These are phyloP conservation scores for Tupaia tana DNA, from an alignment of 2,113 vertebrate genomes.

Conservation along the genomic window DNA sequence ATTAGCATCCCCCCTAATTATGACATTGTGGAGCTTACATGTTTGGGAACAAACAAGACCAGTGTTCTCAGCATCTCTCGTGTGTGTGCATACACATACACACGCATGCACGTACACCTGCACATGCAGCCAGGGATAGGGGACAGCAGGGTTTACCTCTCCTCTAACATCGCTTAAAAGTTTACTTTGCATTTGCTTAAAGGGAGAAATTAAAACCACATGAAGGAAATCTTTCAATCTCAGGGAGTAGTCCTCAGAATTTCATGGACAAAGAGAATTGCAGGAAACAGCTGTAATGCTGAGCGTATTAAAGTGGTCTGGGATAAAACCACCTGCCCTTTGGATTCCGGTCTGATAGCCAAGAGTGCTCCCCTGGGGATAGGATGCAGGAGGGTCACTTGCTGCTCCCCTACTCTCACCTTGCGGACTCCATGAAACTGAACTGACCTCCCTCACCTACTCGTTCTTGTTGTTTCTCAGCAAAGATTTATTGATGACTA, in stretches of 20 bases:
- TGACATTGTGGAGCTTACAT: slow-evolving; percentile 82
- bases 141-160: neutral
- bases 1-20: slow-evolving; percentile 87
- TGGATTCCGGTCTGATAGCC: neutral
- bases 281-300: neutral
- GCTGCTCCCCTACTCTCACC: neutral
- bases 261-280: neutral
- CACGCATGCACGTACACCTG: fast-evolving
- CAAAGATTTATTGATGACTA: neutral
- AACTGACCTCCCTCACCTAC: neutral
- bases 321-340: neutral
- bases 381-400: neutral
- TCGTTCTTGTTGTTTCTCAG: neutral
- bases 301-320: neutral
- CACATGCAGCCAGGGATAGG: fast-evolving
- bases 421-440: neutral
- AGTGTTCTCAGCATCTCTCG: slow-evolving; percentile 2
- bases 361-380: fast-evolving
- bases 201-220: neutral
- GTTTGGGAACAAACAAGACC: slow-evolving; percentile 83
- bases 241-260: neutral
- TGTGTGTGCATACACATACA: neutral
- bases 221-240: neutral
- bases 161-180: neutral
- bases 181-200: slow-evolving; percentile 4